Conservation (phyloP, 1,140 invertebrate species). For the Prorops nasuta region DNA sequence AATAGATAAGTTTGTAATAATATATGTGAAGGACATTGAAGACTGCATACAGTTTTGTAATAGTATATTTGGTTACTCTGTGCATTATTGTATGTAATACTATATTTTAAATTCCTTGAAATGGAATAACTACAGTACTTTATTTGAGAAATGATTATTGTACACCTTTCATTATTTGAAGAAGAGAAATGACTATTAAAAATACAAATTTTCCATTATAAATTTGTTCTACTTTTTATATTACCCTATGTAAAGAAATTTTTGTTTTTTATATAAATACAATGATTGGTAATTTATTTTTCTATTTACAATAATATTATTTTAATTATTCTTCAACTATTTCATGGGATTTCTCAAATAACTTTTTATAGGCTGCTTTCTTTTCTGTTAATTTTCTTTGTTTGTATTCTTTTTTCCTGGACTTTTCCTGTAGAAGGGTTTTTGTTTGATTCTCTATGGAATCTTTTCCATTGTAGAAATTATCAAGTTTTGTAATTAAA, state of each 20-base stretch:
- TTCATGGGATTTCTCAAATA: background rate
- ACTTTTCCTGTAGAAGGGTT: slow-evolving; percentile 55
- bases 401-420: slow-evolving; percentile 50
- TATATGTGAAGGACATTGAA: no score
- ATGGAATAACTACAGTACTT: slow-evolving; percentile 35
- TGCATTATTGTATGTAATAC: slow-evolving; percentile 32
- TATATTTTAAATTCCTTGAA: slow-evolving; percentile 34
- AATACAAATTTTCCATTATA: slow-evolving; percentile 49
- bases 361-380: slow-evolving; percentile 60
- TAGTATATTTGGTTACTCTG: slow-evolving; percentile 39
- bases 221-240: background rate
- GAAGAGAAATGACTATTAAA: slow-evolving; percentile 50
- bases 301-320: background rate
- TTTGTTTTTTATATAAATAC: slow-evolving; percentile 1
- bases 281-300: no score
- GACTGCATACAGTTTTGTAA: slow-evolving; percentile 44
- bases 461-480: slow-evolving; percentile 68
- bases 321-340: background rate
- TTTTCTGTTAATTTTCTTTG: slow-evolving; percentile 58
- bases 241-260: background rate
- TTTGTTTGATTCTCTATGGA: slow-evolving; percentile 71
- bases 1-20: no score
- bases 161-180: slow-evolving; percentile 42
- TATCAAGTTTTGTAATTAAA: slow-evolving; percentile 73
- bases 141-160: slow-evolving; percentile 41